Base-by-base conservation (phyloP, 2,888 invertebrate species). In the Amphipoea lucens region DNA sequence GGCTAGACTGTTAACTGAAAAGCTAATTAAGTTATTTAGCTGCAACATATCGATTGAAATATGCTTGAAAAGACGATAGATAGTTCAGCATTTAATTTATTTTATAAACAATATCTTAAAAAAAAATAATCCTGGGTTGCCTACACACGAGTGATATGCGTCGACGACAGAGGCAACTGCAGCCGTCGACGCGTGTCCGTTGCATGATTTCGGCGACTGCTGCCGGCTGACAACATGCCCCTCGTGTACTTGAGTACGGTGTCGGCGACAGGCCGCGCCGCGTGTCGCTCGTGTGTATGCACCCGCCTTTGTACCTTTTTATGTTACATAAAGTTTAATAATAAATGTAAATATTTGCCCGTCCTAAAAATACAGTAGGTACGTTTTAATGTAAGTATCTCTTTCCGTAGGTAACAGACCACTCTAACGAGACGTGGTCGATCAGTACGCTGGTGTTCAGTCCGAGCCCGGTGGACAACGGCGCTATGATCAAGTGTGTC, bases 381-480 rank as follows among this genome's bases (percentile, higher is more conserved):
- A 3, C 14, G 66, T 23, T 42, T 42, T n/a, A 67, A 67, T 42
- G 7, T 36, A 36, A 36, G 36, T 36, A 20, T 36, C 1, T 40
- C 3, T 69, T 51, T 36, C 89, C 91, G 51, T 92, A 98, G 98
- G 95, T 98, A 83, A 96, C 96, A 75, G 97, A 97, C 85, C 96
- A 97, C 74, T 97, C 97, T 20, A 98, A 98, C 92, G 98, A 98
- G 85, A 98, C 98, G 36, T 97, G 97, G 93, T 98, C 98, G 77
- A 95, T 97, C 71, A 99, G 98, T 93, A 98, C 98, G 20, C 96
- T 99, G 88, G 97, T 98, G 77, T 98, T 99, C 95, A 97, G 98
- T 69, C 99, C 99, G 5, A 97, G 97, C 82, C 98, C 98, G 0
- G 98, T 98, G 88, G 99, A 99, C 95, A 98, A 99, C 92, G 98